A percentile compares a stretch with the other conserved stretches of the same genome.
Evolutionary conservation across 2,113 vertebrate species (phyloP).

Genomic region (Procapra przewalskii): DNA sequence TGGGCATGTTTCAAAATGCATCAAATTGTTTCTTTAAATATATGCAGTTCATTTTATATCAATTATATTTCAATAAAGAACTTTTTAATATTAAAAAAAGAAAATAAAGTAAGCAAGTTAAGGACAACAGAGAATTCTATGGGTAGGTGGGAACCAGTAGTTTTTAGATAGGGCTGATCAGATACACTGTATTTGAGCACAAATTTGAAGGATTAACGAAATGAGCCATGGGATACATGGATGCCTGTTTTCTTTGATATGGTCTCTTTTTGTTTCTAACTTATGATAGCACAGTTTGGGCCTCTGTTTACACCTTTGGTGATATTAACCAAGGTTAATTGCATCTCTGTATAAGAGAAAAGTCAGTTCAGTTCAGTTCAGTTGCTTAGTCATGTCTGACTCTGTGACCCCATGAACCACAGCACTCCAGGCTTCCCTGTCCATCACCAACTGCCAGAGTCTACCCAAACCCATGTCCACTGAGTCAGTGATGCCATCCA

Average conservation of each 20-base stretch:
- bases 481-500: background rate
- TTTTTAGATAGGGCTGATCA: background rate
- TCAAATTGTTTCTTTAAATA: conserved; percentile 10
- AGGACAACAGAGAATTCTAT: background rate
- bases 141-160: background rate
- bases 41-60: background rate
- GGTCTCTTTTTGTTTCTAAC: background rate
- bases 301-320: background rate
- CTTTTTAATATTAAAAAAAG: background rate
- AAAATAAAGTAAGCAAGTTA: background rate
- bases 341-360: background rate
- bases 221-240: background rate
- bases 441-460: background rate
- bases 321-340: background rate
- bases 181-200: background rate
- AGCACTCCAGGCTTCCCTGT: background rate
- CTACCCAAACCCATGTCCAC: background rate
- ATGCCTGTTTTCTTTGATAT: background rate
- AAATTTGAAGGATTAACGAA: background rate
- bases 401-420: background rate
- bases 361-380: background rate
- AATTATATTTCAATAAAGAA: background rate
- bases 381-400: background rate
- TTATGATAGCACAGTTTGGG: background rate
- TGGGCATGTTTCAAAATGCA: background rate